Evolutionary conservation across 1,140 invertebrate genomes (phyloP), one percentile per base, ranked within the genome.

Genomic region (Gonatopus flavifemur): DNA sequence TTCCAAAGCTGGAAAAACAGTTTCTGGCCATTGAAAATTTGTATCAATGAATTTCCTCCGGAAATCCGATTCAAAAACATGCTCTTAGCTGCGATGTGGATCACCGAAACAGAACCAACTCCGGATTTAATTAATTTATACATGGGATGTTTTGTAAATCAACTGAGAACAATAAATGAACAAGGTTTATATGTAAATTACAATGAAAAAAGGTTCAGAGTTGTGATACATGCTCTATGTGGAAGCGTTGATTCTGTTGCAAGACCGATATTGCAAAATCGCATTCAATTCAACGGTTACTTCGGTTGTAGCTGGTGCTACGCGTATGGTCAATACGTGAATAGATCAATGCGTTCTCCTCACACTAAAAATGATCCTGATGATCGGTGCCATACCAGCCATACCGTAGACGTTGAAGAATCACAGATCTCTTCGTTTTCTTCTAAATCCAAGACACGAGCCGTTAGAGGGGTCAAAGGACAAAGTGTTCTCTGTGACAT

Each of bases 391-490:
- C n/a, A n/a, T n/a, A n/a, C n/a, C n/a, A n/a, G n/a, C n/a, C n/a
- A n/a, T n/a, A n/a, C n/a, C n/a, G n/a, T n/a, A n/a, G n/a, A n/a
- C n/a, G n/a, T n/a, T n/a, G n/a, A n/a, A n/a, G n/a, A n/a, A n/a
- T n/a, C n/a, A n/a, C n/a, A n/a, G n/a, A n/a, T n/a, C n/a, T n/a
- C n/a, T n/a, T n/a, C n/a, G n/a, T n/a, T n/a, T n/a, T n/a, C n/a
- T n/a, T n/a, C n/a, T n/a, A n/a, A n/a, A n/a, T n/a, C n/a, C n/a
- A n/a, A n/a, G n/a, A n/a, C n/a, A n/a, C n/a, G n/a, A n/a, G n/a
- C n/a, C n/a, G n/a, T n/a, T n/a, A 55, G 42, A n/a, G 62, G 58
- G 15, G 50, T 58, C 7, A 64, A 64, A 55, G 62, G 58, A 16
- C 7, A 40, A 9, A 16, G 47, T 2, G 33, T 16, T n/a, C n/a